A percentile compares a stretch with the other conserved stretches of the same genome.
Evolutionary conservation across 2,113 vertebrate genomes (phyloP).

Genomic region (Eptesicus fuscus): DNA sequence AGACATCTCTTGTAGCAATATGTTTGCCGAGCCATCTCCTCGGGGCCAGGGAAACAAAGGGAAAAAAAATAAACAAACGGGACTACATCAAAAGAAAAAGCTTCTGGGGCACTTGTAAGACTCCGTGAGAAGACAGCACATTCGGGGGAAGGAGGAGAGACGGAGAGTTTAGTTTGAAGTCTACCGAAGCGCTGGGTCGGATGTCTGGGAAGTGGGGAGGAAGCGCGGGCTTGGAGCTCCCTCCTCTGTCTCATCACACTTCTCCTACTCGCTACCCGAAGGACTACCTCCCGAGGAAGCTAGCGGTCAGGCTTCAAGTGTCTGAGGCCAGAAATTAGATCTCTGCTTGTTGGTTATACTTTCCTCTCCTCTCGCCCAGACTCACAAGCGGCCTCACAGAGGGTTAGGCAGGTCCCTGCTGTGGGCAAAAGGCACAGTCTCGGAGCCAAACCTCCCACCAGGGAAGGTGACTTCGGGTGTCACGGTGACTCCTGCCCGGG

Average conservation of each 20-base stretch:
- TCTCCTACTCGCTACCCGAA: rapidly evolving
- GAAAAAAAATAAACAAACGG: no score
- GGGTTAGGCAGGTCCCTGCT: no score
- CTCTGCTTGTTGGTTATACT: background rate
- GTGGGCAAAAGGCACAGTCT: background rate
- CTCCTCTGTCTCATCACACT: background rate
- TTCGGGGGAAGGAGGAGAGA: background rate
- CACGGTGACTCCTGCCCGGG: background rate
- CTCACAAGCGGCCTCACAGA: background rate
- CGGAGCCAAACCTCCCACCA: background rate
- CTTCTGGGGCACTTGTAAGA: background rate
- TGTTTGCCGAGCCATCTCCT: no score
- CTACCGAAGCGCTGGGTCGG: background rate
- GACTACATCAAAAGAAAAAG: no score
- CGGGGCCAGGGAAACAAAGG: no score
- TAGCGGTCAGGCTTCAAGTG: background rate
- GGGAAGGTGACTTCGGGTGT: background rate
- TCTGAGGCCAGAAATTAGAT: background rate
- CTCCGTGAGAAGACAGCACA: background rate
- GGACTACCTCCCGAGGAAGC: background rate
- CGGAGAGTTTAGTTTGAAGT: background rate
- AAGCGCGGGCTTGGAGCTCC: background rate
- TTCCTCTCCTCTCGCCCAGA: background rate
- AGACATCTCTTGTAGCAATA: no score
- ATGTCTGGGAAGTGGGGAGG: background rate